These are phyloP conservation scores for Papio anubis DNA, from an alignment of 2,113 vertebrate species.

Conservation along the genomic window DNA sequence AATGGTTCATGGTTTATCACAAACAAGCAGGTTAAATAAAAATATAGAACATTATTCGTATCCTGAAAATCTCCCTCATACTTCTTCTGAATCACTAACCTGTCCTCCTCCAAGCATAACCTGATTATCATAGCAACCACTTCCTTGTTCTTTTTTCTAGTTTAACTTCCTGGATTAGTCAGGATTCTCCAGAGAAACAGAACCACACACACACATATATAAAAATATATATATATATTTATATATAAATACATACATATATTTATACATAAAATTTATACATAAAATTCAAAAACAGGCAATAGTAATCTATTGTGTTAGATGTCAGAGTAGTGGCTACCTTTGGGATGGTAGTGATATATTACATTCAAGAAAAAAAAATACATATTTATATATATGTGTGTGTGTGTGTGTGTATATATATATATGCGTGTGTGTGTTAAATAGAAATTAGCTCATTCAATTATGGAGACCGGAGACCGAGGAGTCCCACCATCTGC, in stretches of 20 bases:
- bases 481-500: neutral
- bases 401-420: accelerated
- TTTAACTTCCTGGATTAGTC: neutral
- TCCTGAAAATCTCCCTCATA: neutral
- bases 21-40: neutral
- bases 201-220: neutral
- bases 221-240: no score
- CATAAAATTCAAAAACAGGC: neutral
- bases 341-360: neutral
- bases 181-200: neutral
- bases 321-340: neutral
- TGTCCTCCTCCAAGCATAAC: neutral
- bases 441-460: neutral
- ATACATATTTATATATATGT: no score
- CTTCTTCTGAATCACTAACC: neutral
- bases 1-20: neutral
- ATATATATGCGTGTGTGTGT: no score
- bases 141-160: neutral
- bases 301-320: neutral
- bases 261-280: no score
- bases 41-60: neutral
- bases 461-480: neutral
- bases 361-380: neutral
- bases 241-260: no score
- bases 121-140: neutral